Percentiles rank a stretch among this genome's conserved stretches.
phyloP scores from a whole-genome alignment of 2,888 invertebrate species.

The Caenorhabditis angaria region DNA sequence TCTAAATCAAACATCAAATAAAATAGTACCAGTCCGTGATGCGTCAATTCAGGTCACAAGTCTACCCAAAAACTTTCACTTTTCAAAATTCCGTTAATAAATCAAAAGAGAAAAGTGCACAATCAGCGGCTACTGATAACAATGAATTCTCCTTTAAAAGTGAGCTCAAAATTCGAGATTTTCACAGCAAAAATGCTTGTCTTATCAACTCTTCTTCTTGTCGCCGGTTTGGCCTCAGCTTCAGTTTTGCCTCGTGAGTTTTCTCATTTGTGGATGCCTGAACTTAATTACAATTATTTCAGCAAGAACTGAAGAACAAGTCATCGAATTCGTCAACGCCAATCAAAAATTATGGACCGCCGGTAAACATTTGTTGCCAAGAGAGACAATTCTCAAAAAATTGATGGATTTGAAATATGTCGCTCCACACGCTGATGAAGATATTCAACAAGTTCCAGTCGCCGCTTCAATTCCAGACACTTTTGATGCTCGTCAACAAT shows the following conservation, averaged over 20 bases:
- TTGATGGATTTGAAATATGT: conserved; percentile 41
- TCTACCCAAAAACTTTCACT: neutral
- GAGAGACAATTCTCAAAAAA: conserved; percentile 37
- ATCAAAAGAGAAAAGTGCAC: neutral
- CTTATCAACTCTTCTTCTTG: neutral
- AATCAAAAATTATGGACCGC: conserved; percentile 48
- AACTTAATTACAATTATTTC: too few relatives aligned
- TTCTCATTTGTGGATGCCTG: too few relatives aligned
- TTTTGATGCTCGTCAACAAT: conserved; percentile 45
- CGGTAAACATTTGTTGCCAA: conserved; percentile 27
- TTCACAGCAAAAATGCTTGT: neutral
- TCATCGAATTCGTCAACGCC: conserved; percentile 49
- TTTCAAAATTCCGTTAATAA: neutral
- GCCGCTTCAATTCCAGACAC: conserved; percentile 30
- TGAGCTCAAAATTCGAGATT: too few relatives aligned
- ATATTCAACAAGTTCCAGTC: conserved; percentile 16
- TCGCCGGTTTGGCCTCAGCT: neutral
- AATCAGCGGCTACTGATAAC: neutral
- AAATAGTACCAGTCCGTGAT: too few relatives aligned
- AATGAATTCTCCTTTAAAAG: neutral
- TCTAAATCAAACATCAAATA: too few relatives aligned
- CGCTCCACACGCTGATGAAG: conserved; percentile 34
- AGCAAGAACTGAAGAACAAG: neutral
- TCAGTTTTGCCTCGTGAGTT: neutral
- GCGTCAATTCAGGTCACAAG: neutral